Evolutionary conservation across 2,113 vertebrate species (phyloP), one percentile per base, ranked within the genome.

Genomic region (Junco hyemalis): DNA sequence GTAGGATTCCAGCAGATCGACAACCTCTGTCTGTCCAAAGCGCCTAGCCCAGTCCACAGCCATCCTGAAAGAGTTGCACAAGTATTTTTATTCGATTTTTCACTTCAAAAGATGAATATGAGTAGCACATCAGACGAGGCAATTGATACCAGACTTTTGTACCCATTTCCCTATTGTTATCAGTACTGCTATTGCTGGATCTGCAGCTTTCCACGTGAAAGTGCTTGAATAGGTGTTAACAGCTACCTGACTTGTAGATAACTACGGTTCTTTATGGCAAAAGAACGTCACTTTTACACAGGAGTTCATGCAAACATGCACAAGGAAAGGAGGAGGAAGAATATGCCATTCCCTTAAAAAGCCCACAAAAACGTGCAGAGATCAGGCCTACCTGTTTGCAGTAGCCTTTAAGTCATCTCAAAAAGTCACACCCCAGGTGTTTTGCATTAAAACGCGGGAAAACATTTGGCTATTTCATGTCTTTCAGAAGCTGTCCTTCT

Each of bases 11-110:
- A 99, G 96, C 16, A 99, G 97, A 87, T 99, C 99, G 66, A 98
- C 96, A 29, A 98, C 97, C 31, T 99, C 99, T 14, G 95, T 95
- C 74, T 99, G 99, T 38, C 98, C 97, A 94, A 99, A 99, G 81
- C 95, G 98, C 94, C 97, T 98, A 45, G 99, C 99, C 98, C 99
- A 99, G 97, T 99, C 99, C 64, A 99, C 96, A 84, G 99, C 98
- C 42, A 97, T 99, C 99, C 99, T 99, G 80, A 60, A 95, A 97
- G 65, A 96, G 92, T 90, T 80, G 91, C n/a, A 93, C 42, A 93
- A 36, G 47, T 50, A 40, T 56, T 50, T 56, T 78, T 9, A 80
- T 6, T 57, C 10, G 4, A 38, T 45, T 51, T 59, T 56, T 65
- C 44, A 51, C n/a, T 71, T 89, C 48, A 35, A n/a, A 78, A 86